A percentile compares a stretch with the other conserved stretches of the same genome.
phyloP scores from a whole-genome alignment of 2,113 vertebrate species.

The Epinephelus lanceolatus region DNA sequence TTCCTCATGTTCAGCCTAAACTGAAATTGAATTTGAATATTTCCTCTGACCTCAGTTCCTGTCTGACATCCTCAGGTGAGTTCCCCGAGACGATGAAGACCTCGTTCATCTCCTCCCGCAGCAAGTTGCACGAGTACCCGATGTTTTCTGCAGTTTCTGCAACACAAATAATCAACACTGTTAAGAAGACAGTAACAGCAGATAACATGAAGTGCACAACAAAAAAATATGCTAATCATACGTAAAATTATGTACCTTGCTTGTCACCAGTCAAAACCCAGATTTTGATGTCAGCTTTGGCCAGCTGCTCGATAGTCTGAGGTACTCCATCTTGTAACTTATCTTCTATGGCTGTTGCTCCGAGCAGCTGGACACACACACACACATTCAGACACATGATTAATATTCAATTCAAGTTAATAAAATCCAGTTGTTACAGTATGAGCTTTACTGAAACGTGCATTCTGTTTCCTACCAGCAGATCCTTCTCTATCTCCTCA shows the following conservation, averaged over 20 bases:
- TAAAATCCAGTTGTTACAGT: rapidly evolving
- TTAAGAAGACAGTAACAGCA: background rate
- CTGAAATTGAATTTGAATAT: background rate
- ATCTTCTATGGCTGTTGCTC: conserved; percentile 96
- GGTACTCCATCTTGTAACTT: conserved; percentile 95
- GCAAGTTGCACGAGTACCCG: conserved; percentile 93
- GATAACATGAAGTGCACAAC: background rate
- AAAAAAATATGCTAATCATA: too few relatives aligned
- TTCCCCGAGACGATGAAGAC: conserved; percentile 88
- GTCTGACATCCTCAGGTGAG: conserved; percentile 82
- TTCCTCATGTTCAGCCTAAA: background rate
- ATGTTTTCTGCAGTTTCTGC: conserved; percentile 97
- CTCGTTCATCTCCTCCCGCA: conserved; percentile 92
- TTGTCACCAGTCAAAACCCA: conserved; percentile 99
- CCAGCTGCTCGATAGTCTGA: conserved; percentile 91
- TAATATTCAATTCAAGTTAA: background rate
- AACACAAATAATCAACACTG: background rate
- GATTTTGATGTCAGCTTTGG: conserved; percentile 93
- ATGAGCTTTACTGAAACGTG: background rate
- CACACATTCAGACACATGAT: background rate
- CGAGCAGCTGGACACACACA: conserved; percentile 85
- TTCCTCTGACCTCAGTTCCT: conserved; percentile 90
- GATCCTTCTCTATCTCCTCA: conserved; percentile 93
- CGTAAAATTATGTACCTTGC: conserved; percentile 86
- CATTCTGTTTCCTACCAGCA: conserved; percentile 84